Percentiles rank a stretch among this genome's conserved stretches.
Conservation (phyloP, 2,797 vertebrate genomes). For the Carduelis carduelis region DNA sequence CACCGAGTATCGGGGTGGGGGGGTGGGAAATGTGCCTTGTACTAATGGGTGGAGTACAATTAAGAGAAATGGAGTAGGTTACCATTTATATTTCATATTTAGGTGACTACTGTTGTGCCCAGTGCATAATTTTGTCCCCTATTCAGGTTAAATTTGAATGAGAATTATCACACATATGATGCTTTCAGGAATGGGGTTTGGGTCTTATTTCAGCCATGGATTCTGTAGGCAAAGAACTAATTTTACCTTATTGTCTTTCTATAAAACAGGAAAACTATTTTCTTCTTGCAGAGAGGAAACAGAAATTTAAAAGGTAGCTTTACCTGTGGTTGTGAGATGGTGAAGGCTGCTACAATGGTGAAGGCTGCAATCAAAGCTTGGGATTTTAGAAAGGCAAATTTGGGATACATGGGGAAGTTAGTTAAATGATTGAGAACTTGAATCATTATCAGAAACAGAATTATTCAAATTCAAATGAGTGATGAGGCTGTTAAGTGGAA, state of each 20-base stretch:
- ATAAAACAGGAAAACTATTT: not conserved
- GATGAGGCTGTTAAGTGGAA: not conserved
- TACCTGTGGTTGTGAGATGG: not conserved
- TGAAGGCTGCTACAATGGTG: not conserved
- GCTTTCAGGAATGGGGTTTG: not conserved
- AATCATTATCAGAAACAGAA: not conserved
- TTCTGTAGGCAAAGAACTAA: not conserved
- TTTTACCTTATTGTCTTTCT: not conserved
- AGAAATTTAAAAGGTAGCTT: not conserved
- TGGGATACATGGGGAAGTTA: not conserved
- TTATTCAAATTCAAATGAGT: not conserved
- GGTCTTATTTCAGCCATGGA: not conserved
- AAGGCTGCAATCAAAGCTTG: not conserved
- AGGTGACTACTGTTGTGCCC: not conserved
- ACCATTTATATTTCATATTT: not conserved
- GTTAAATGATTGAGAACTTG: not conserved
- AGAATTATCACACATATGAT: not conserved
- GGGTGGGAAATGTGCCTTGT: not conserved
- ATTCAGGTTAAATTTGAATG: not conserved
- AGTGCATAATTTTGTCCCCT: not conserved
- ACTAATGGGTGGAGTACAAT: not conserved
- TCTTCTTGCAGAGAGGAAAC: not conserved
- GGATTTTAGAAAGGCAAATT: not conserved
- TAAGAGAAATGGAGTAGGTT: not conserved
- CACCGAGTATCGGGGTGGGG: not conserved